Base-by-base conservation (phyloP, 2,113 vertebrate species). In the Leucoraja erinaceus region DNA sequence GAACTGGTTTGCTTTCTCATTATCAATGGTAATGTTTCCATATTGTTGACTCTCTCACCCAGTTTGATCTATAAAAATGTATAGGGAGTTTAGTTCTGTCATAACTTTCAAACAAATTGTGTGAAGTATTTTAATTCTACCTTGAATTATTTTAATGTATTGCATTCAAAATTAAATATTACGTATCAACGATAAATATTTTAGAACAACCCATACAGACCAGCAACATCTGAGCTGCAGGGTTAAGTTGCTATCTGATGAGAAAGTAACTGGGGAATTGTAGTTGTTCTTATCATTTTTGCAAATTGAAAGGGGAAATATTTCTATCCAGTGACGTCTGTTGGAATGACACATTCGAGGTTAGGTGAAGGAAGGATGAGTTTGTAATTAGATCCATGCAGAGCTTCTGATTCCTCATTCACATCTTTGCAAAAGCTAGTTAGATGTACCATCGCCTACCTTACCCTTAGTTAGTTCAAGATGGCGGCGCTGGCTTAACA, bases 351-450 rank as follows among this genome's bases (percentile, higher is more conserved):
- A 22, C 20, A 33, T 79, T 79, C 38, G 18, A 33, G 47, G 33
- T 54, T 54, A 5, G 77, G 5, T 79, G 33, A 79, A 22, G 77
- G 14, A 47, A 33, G 33, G 16, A 47, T 79, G 16, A 47, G 77
- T 47, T 4, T 14, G 12, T 66, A 66, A 10, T 66, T 1, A 14
- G 63, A 8, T 20, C 18, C 70, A 72, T 72, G 18, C 18, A 14
- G 66, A 68, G 0, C 66, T 68, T 12, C 66, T 68, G 66, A 68
- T 16, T 68, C 66, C 66, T 16, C 16, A 68, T 68, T 16, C 59
- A 77, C 56, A 16, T 93, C 88, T 63, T 77, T 68, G 66, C 66
- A 93, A 3, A 93, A 14, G 94, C 93, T 84, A 33, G 93, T 93
- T 68, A 6, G 66, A 16, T 68, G 66, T 68, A 10, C 8, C 7